These are phyloP conservation scores for Dreissena rostriformis DNA, from an alignment of 1,140 invertebrate species.

Conservation along the genomic window DNA sequence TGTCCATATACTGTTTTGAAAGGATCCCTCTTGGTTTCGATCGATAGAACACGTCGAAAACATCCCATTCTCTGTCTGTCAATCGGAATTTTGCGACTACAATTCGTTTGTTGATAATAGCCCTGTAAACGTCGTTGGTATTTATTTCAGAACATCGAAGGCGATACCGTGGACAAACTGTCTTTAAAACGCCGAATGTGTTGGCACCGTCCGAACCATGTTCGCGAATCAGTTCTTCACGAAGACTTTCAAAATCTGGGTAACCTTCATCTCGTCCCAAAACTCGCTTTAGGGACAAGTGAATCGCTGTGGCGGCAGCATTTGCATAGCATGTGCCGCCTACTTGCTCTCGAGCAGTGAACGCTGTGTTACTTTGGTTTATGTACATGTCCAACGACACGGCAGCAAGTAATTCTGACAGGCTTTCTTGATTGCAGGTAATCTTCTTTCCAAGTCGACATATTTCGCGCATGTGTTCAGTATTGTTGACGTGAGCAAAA, in stretches of 20 bases:
- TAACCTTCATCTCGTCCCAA: constrained; percentile 5
- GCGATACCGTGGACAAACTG: constrained; percentile 25
- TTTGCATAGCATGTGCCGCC: constrained; percentile 42
- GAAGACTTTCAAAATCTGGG: constrained; percentile 7
- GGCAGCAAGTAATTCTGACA: constrained; percentile 20
- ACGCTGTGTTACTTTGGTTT: background rate
- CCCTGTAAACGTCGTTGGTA: background rate
- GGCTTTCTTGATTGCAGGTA: constrained; percentile 9
- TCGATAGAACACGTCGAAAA: background rate
- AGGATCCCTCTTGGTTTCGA: background rate
- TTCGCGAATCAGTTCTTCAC: background rate
- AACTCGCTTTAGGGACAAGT: constrained; percentile 25
- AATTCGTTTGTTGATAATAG: background rate
- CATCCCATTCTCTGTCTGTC: constrained; percentile 20
- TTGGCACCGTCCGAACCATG: background rate
- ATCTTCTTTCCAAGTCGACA: constrained; percentile 5
- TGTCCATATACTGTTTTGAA: background rate
- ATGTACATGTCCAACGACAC: constrained; percentile 20
- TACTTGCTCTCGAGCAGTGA: constrained; percentile 14
- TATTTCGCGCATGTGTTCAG: background rate
- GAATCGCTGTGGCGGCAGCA: constrained; percentile 21
- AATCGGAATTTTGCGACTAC: constrained; percentile 26
- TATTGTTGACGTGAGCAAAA: constrained; percentile 32
- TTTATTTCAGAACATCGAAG: constrained; percentile 12
- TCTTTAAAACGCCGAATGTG: constrained; percentile 1